These are phyloP conservation scores for Emmelina monodactyla DNA, from an alignment of 2,888 invertebrate genomes.

Conservation along the genomic window DNA sequence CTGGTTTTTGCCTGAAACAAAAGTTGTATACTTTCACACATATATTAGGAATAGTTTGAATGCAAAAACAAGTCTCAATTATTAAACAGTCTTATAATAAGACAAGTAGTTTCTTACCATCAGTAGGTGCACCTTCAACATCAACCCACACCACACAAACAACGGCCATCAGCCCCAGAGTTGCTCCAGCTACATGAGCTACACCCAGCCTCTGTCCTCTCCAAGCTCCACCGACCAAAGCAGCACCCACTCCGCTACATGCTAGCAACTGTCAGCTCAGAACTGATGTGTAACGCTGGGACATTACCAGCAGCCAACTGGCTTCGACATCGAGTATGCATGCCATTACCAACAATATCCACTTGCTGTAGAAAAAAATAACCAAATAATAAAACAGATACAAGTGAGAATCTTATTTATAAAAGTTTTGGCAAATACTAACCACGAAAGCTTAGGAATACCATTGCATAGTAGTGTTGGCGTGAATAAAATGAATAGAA, in stretches of 20 bases:
- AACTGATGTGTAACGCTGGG: slow-evolving; percentile 69
- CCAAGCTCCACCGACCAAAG: slow-evolving; percentile 80
- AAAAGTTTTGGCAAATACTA: no score
- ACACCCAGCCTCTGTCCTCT: slow-evolving; percentile 77
- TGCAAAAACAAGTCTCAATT: background rate
- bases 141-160: slow-evolving; percentile 86
- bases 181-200: slow-evolving; percentile 80
- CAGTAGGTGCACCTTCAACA: slow-evolving; percentile 73
- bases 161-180: slow-evolving; percentile 81
- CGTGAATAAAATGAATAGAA: slow-evolving; percentile 79
- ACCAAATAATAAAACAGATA: no score
- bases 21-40: background rate
- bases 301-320: slow-evolving; percentile 80
- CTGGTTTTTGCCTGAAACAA: slow-evolving; percentile 74
- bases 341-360: slow-evolving; percentile 79
- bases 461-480: slow-evolving; percentile 78
- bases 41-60: background rate
- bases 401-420: no score
- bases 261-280: slow-evolving; percentile 78
- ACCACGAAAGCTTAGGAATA: slow-evolving; percentile 69
- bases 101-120: slow-evolving; percentile 45
- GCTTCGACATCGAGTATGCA: slow-evolving; percentile 88
- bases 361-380: slow-evolving; percentile 37
- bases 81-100: no score
- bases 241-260: slow-evolving; percentile 85